These are phyloP conservation scores for Drosophila leonis DNA, from an alignment of 2,888 invertebrate species.

Conservation along the genomic window DNA sequence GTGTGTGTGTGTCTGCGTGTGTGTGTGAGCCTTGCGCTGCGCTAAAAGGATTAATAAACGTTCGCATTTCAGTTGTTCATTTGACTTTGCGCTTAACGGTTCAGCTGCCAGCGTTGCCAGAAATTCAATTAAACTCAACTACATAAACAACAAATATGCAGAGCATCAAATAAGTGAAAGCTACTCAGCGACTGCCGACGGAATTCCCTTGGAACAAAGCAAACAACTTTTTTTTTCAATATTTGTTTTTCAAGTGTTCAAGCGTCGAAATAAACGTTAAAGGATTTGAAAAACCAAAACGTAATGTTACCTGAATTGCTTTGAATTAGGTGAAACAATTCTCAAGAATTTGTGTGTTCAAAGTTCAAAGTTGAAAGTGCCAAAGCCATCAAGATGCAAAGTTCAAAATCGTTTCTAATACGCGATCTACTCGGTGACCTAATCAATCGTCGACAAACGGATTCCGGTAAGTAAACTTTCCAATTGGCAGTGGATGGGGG, in stretches of 20 bases:
- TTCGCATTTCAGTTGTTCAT: conserved; percentile 80
- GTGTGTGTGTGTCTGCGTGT: conserved; percentile 12
- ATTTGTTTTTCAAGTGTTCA: background rate
- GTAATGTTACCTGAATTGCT: conserved; percentile 19
- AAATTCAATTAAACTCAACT: conserved; percentile 45
- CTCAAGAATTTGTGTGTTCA: conserved; percentile 1
- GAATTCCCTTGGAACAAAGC: conserved; percentile 4
- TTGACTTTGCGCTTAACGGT: conserved; percentile 81
- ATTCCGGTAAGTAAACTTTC: conserved; percentile 85
- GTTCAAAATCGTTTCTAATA: conserved; percentile 93
- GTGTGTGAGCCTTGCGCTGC: conserved; percentile 48
- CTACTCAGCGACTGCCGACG: conserved; percentile 9
- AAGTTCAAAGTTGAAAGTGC: background rate
- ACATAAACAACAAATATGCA: conserved; percentile 20
- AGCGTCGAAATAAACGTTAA: background rate
- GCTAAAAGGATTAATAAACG: conserved; percentile 82
- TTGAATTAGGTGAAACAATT: conserved; percentile 10
- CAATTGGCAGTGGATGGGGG: background rate
- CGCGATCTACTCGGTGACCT: conserved; percentile 92
- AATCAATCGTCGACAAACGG: conserved; percentile 84
- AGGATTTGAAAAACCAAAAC: background rate
- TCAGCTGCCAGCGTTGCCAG: conserved; percentile 61
- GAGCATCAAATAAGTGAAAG: conserved; percentile 20
- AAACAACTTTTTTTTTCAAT: background rate
- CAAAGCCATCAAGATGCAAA: conserved; percentile 84